Percentiles rank a stretch among this genome's conserved stretches.
phyloP scores from a whole-genome alignment of 2,797 vertebrate species.

The Parauchenoglanis ngamensis region DNA sequence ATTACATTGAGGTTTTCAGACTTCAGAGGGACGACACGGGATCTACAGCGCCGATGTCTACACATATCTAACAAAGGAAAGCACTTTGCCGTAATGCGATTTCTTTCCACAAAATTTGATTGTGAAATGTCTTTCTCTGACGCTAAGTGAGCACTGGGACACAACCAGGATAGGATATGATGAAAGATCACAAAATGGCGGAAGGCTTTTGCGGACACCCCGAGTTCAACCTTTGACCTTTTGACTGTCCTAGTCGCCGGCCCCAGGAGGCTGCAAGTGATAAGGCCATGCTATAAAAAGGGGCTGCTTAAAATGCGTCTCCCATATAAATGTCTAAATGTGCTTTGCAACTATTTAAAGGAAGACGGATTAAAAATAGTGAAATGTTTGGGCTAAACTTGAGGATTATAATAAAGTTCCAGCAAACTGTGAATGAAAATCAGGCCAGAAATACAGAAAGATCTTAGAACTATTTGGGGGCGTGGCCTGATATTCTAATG shows the following conservation, averaged over 20 bases:
- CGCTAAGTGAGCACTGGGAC: not conserved
- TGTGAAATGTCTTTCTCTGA: not conserved
- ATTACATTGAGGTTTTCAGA: slow-evolving; percentile 2
- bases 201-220: not conserved
- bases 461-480: not conserved
- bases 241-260: not conserved
- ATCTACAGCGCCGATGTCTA: not conserved
- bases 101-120: not conserved
- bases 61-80: not conserved
- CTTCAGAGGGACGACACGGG: not conserved
- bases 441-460: not conserved
- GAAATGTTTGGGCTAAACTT: not conserved
- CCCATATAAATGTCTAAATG: not conserved
- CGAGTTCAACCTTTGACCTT: not conserved
- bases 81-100: not conserved
- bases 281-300: slow-evolving; percentile 26
- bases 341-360: not conserved
- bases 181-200: slow-evolving; percentile 1
- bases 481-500: not conserved
- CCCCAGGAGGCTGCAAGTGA: slow-evolving; percentile 9
- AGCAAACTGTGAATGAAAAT: not conserved
- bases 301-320: not conserved
- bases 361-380: not conserved
- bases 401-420: not conserved
- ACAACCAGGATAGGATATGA: not conserved